phyloP scores from a whole-genome alignment of 2,888 invertebrate genomes.

The Eugnorisma glareosa region DNA sequence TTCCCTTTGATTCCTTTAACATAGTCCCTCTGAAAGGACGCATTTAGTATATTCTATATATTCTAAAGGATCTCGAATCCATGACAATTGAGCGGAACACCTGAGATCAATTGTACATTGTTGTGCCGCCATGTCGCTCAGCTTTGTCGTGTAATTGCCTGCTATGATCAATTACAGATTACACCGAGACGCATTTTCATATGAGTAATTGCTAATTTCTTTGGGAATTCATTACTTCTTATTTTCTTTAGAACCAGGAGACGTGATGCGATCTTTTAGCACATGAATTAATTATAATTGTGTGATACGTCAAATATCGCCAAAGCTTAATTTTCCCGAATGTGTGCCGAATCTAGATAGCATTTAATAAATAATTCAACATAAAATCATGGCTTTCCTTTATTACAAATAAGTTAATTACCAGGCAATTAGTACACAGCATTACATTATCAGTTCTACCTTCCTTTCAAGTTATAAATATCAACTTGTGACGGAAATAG shows the following conservation, averaged over 20 bases:
- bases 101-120: constrained; percentile 55
- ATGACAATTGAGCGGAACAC: constrained; percentile 54
- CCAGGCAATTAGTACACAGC: neutral
- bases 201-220: constrained; percentile 58
- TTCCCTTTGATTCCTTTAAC: constrained; percentile 30
- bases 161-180: constrained; percentile 67
- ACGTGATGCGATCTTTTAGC: constrained; percentile 14
- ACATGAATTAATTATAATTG: constrained; percentile 9
- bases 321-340: neutral
- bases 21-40: constrained; percentile 24
- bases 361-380: neutral
- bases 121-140: constrained; percentile 23
- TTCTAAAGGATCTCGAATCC: constrained; percentile 17
- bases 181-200: constrained; percentile 50
- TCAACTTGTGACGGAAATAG: constrained; percentile 13
- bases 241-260: constrained; percentile 12
- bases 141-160: constrained; percentile 61
- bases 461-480: constrained; percentile 19
- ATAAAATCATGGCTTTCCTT: neutral
- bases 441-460: neutral
- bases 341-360: neutral
- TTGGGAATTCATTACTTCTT: constrained; percentile 25
- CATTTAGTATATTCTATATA: constrained; percentile 42
- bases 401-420: neutral
- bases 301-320: neutral